These are phyloP conservation scores for Dissostichus mawsoni DNA, from an alignment of 2,113 vertebrate species.

Conservation along the genomic window DNA sequence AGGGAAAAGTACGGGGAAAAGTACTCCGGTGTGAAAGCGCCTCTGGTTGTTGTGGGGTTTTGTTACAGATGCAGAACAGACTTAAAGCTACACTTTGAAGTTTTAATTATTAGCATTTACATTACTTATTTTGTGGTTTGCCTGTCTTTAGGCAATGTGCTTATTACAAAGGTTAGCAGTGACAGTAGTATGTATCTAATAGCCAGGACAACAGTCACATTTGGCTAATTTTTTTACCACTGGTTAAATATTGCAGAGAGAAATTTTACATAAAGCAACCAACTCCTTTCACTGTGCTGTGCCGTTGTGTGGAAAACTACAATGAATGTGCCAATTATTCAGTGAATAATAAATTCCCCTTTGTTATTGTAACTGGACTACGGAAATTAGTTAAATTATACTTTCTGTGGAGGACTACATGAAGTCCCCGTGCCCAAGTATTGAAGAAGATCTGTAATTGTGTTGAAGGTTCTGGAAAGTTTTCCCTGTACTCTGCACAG, in stretches of 20 bases:
- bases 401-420: neutral
- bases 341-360: neutral
- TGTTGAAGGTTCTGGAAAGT: slow-evolving; percentile 37
- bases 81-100: neutral
- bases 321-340: neutral
- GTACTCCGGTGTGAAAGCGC: too few species aligned
- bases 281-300: neutral
- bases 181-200: neutral
- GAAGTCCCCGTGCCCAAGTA: neutral
- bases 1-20: too few species aligned
- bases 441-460: slow-evolving; percentile 39
- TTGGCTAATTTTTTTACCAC: neutral
- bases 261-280: neutral
- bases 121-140: neutral
- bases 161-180: neutral
- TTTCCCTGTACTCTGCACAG: slow-evolving; percentile 37
- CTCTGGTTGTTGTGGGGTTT: too few species aligned
- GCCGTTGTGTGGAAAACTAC: slow-evolving; percentile 1
- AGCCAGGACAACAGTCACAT: neutral
- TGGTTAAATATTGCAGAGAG: neutral
- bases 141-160: neutral
- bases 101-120: neutral
- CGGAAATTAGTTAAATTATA: neutral
- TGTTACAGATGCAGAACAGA: neutral
- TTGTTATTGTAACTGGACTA: neutral